Base-by-base conservation (phyloP, 92 coral and sea anemone species). In the Umimayanthus chanpuru region DNA sequence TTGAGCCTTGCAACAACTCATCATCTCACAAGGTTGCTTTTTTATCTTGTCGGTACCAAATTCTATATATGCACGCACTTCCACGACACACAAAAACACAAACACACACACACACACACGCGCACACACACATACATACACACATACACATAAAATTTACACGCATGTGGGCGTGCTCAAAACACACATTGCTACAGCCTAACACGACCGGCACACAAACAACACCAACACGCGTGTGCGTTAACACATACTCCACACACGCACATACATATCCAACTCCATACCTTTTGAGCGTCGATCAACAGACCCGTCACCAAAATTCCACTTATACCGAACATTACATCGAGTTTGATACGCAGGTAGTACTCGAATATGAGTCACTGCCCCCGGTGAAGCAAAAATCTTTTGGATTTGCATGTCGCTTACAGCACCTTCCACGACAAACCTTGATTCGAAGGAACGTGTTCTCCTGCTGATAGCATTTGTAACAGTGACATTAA, bases 401-500 rank as follows among this genome's bases (percentile, higher is more conserved):
- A 83, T 9, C 21, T 30, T 30, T 41, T 83, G 61, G 70, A 83
- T 40, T 4, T 9, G 56, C 18, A 83, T 29, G 9, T 83, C 41
- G 41, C 44, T 70, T 9, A 83, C 3, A 1, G 20, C n/a, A 2
- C 53, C 66, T 83, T 70, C 87, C 61, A 68, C 87, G 15, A 49
- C 20, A 83, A 83, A 83, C 43, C 87, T 43, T 40, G 87, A 83
- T 72, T 25, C 76, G 40, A 83, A 67, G 25, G 87, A 67, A 16
- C 43, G 77, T 16, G 61, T 39, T 83, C 67, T 70, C 4, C 78
- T 43, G 87, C 87, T 83, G 32, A 83, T 49, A 28, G 87, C 87
- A 68, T 83, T 83, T 7, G 87, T 8, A 0, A n/a, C 87, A 23
- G 66, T 83, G 56, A 83, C 29, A 55, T 43, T 83, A n/a, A 83